Base-by-base conservation (phyloP, 2,797 vertebrate genomes). In the Nannoperca obscura region DNA sequence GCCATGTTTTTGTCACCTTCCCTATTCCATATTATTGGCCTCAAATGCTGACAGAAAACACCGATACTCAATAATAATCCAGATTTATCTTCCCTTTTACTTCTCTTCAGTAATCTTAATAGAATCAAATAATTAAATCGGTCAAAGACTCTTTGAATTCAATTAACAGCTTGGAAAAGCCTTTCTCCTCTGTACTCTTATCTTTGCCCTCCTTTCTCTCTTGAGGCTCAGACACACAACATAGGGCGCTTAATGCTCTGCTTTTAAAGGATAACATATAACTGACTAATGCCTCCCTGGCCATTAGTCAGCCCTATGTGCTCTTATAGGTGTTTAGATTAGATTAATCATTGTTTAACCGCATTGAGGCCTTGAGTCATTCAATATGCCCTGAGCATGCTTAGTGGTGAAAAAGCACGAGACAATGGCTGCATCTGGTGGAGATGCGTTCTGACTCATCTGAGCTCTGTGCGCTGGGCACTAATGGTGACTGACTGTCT, bases 291-390 rank as follows among this genome's bases (percentile, higher is more conserved):
- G 55, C 69, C 73, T 84, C 59, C 65, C 52, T 46, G 36, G 54
- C 83, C 74, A 40, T 83, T 73, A 80, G 40, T 88, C 84, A 58
- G 71, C 66, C 24, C 49, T 40, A 13, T 83, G 76, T 47, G 59
- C 77, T 79, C 78, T 84, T 82, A 76, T 70, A 75, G 65, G 63
- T 91, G 91, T 94, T 94, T 94, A 86, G 78, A 62, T 86, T 67
- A 60, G 59, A 44, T 3, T 80, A 58, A 86, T 80, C 4, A 36
- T 77, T 90, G 88, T 86, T 89, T 86, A 88, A 86, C 36, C 7
- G 40, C 71, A 32, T 70, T 22, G 62, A 61, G 73, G 69, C 64
- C 70, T 55, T 82, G 84, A 91, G 79, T 86, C 89, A 90, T 88
- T 71, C 58, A 82, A 38, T 68, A 49, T 71, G 64, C 55, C 57